Evolutionary conservation across 2,113 vertebrate species (phyloP).

Genomic region (Trogon melanurus): DNA sequence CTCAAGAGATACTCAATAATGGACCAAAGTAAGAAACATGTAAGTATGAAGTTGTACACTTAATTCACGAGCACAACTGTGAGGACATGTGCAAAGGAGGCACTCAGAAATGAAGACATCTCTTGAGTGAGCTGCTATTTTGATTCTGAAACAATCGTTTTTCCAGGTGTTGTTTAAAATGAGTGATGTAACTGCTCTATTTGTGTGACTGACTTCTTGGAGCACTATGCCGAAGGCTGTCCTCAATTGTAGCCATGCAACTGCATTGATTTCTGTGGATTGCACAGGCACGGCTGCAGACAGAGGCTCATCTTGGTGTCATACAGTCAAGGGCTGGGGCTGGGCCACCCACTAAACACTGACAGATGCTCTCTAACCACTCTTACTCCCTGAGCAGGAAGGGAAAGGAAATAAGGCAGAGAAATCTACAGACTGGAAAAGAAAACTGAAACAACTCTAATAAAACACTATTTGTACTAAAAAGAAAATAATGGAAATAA

Average conservation of each 20-base stretch:
- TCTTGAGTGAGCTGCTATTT: background rate
- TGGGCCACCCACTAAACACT: too few relatives aligned
- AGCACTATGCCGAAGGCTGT: background rate
- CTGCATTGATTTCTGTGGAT: background rate
- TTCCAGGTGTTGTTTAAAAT: background rate
- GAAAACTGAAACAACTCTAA: too few relatives aligned
- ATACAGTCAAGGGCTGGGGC: too few relatives aligned
- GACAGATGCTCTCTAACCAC: too few relatives aligned
- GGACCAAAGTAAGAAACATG: background rate
- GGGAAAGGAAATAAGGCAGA: too few relatives aligned
- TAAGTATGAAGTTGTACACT: background rate
- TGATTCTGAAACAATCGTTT: background rate
- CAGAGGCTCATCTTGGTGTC: background rate
- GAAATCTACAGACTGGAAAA: too few relatives aligned
- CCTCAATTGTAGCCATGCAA: background rate
- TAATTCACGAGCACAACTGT: background rate
- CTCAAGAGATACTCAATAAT: background rate
- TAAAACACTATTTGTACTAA: too few relatives aligned
- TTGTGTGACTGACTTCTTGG: slow-evolving; percentile 1
- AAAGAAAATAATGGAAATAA: too few relatives aligned
- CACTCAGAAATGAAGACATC: background rate
- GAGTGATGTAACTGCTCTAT: background rate
- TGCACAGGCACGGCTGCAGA: background rate
- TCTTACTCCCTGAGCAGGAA: too few relatives aligned
- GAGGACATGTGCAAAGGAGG: background rate